These are phyloP conservation scores for Nomada goodeniana DNA, from an alignment of 2,888 invertebrate genomes.

Conservation along the genomic window DNA sequence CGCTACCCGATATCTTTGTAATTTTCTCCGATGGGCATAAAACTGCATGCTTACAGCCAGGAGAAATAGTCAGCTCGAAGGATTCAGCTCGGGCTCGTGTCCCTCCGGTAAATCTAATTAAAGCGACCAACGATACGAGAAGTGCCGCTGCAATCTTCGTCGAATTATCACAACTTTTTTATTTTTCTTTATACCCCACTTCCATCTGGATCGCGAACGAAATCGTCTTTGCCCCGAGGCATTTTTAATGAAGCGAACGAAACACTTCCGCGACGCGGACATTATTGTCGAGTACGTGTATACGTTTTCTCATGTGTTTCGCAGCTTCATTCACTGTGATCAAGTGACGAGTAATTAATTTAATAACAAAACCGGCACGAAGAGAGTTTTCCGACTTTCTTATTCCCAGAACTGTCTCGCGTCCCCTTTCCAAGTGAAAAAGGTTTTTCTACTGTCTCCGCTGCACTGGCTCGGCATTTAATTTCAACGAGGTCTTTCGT, in stretches of 20 bases:
- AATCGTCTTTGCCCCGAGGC: too few relatives aligned
- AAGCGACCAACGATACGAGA: slow-evolving; percentile 8
- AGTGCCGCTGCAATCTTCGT: background rate
- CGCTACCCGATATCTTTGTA: slow-evolving; percentile 61
- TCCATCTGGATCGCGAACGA: too few relatives aligned
- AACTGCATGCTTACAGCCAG: slow-evolving; percentile 48
- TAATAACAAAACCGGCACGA: slow-evolving; percentile 66
- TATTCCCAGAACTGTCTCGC: slow-evolving; percentile 65
- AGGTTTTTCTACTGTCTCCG: slow-evolving; percentile 38
- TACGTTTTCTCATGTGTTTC: slow-evolving; percentile 49
- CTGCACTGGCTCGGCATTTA: slow-evolving; percentile 11
- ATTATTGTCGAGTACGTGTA: slow-evolving; percentile 5
- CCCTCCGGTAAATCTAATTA: slow-evolving; percentile 26
- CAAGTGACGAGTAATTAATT: slow-evolving; percentile 69
- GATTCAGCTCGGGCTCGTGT: background rate
- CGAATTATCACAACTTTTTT: background rate
- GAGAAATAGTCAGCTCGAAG: slow-evolving; percentile 4
- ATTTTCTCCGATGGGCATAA: slow-evolving; percentile 54
- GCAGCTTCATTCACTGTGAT: slow-evolving; percentile 54
- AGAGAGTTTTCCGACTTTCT: slow-evolving; percentile 71
- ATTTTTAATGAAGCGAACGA: background rate
- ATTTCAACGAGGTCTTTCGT: slow-evolving; percentile 7
- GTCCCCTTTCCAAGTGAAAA: slow-evolving; percentile 50
- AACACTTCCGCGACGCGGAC: slow-evolving; percentile 4
- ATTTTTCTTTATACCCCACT: too few relatives aligned